Evolutionary conservation across 2,797 vertebrate species (phyloP).

Genomic region (Spinus pinus): DNA sequence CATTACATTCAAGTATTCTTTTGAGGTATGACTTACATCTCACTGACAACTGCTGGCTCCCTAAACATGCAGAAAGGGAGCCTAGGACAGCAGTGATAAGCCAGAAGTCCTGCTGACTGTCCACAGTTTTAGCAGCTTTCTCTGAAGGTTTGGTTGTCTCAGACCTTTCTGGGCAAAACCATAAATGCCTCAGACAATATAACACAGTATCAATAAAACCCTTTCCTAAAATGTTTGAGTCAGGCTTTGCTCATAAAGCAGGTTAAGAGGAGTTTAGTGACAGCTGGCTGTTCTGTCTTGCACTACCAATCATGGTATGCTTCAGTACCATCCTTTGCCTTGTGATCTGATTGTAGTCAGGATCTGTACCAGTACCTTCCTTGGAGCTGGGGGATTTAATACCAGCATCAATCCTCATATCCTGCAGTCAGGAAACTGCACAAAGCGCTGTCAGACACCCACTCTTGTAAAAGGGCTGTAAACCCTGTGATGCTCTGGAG

Average conservation of each 20-base stretch:
- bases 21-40: constrained; percentile 16
- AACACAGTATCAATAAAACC: neutral
- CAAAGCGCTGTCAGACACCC: neutral
- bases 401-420: neutral
- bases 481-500: neutral
- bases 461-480: neutral
- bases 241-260: neutral
- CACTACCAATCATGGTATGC: neutral
- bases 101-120: neutral
- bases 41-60: neutral
- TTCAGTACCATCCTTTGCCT: neutral
- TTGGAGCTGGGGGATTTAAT: neutral
- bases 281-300: neutral
- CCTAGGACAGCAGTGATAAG: neutral
- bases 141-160: neutral
- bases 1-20: neutral
- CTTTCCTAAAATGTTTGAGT: neutral
- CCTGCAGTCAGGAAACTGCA: neutral
- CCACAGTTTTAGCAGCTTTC: neutral
- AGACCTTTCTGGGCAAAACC: neutral
- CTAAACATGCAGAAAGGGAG: neutral
- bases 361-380: neutral
- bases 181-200: neutral
- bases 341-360: neutral
- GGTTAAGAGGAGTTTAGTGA: neutral